Evolutionary conservation across 2,113 vertebrate species (phyloP).

Genomic region (Myodes glareolus): DNA sequence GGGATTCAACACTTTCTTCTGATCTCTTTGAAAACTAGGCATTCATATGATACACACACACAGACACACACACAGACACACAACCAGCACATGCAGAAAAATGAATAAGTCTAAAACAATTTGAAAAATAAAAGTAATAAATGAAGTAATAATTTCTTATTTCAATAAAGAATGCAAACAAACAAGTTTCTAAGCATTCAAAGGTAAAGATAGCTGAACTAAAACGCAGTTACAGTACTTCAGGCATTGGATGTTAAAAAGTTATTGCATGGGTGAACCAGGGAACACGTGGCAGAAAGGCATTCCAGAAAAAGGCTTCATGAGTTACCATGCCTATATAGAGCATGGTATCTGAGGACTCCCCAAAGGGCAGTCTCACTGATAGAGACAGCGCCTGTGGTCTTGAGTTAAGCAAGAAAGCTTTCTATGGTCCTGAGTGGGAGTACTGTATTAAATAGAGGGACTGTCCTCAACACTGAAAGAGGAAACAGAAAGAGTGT

Average conservation of each 20-base stretch:
- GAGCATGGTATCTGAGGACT: not conserved
- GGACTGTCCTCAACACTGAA: not conserved
- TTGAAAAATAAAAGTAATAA: not conserved
- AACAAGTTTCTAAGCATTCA: not conserved
- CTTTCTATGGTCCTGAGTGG: not conserved
- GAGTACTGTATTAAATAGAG: not conserved
- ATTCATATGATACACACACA: not conserved
- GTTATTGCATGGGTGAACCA: not conserved
- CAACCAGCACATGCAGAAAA: not conserved
- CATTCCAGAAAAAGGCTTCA: not conserved
- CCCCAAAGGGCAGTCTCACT: accelerated
- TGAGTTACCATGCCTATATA: not conserved
- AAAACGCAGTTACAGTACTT: not conserved
- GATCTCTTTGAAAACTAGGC: not conserved
- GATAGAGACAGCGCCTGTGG: not conserved
- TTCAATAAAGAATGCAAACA: not conserved
- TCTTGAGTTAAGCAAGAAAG: not conserved
- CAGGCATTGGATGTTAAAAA: not conserved
- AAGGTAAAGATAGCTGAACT: not conserved
- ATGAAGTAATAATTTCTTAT: not conserved
- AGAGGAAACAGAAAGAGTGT: not conserved
- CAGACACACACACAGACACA: not conserved
- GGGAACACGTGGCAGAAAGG: not conserved
- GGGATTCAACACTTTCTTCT: not conserved
- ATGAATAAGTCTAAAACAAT: not conserved